Conservation (phyloP, 2,113 vertebrate species). For the Helogale parvula region DNA sequence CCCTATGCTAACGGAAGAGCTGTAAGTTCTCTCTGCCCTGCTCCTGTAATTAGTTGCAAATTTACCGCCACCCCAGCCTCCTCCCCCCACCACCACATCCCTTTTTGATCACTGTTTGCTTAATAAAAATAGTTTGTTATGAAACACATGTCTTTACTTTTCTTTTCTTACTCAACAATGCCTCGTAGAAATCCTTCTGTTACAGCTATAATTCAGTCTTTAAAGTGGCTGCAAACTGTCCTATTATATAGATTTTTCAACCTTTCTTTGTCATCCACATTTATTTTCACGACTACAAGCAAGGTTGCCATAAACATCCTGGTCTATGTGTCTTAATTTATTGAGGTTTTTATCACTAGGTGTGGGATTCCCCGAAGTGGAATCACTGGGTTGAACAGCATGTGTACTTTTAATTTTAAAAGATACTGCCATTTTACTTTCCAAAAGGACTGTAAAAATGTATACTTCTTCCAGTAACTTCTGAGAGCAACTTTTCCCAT, state of each 20-base stretch:
- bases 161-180: not conserved
- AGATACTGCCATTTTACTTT: slow-evolving; percentile 51
- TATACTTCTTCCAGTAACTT: slow-evolving; percentile 43
- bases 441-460: slow-evolving; percentile 51
- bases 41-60: not conserved
- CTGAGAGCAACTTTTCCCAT: not conserved
- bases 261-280: not conserved
- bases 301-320: not conserved
- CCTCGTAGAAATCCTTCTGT: not conserved
- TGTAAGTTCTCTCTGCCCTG: not conserved
- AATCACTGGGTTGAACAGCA: not conserved
- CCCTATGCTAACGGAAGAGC: not conserved
- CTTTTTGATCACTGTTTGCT: not conserved
- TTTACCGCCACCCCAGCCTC: not conserved
- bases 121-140: not conserved
- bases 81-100: not conserved
- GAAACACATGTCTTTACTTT: not conserved
- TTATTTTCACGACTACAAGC: not conserved
- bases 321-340: not conserved
- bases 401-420: slow-evolving; percentile 50
- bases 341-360: slow-evolving; percentile 8
- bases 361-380: not conserved
- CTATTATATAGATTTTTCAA: not conserved
- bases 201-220: not conserved
- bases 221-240: not conserved